A percentile compares a stretch with the other conserved stretches of the same genome.
Evolutionary conservation across 2,113 vertebrate genomes (phyloP).

Genomic region (Callospermophilus lateralis): DNA sequence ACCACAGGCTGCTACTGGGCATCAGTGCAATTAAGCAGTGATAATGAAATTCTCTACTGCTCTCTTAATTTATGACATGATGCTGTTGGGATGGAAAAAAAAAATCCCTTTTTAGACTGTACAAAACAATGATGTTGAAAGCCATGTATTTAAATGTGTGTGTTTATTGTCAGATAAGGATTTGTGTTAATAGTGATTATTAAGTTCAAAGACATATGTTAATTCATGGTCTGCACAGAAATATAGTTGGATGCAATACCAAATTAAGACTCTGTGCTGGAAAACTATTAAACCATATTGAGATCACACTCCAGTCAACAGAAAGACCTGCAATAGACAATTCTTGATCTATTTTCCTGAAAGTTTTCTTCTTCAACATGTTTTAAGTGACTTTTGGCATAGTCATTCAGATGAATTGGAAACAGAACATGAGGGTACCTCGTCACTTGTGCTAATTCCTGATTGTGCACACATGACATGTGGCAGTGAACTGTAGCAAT

Average conservation of each 20-base stretch:
- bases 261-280: not conserved
- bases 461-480: not conserved
- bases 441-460: not conserved
- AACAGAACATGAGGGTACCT: not conserved
- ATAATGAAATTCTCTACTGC: not conserved
- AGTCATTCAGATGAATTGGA: not conserved
- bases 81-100: not conserved
- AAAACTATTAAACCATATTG: conserved; percentile 26
- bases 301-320: conserved; percentile 17
- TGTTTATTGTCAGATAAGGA: not conserved
- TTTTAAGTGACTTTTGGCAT: not conserved
- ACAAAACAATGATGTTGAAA: not conserved
- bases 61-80: conserved; percentile 52
- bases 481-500: not conserved
- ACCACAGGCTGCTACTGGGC: not conserved
- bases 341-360: not conserved
- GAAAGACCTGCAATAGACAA: not conserved
- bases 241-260: not conserved
- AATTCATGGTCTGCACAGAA: not conserved
- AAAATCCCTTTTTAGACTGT: not conserved
- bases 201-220: not conserved
- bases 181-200: conserved; percentile 29
- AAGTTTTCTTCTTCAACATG: conserved; percentile 23
- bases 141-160: not conserved
- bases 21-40: not conserved